These are phyloP conservation scores for Ictalurus punctatus DNA, from an alignment of 2,113 vertebrate genomes.

Conservation along the genomic window DNA sequence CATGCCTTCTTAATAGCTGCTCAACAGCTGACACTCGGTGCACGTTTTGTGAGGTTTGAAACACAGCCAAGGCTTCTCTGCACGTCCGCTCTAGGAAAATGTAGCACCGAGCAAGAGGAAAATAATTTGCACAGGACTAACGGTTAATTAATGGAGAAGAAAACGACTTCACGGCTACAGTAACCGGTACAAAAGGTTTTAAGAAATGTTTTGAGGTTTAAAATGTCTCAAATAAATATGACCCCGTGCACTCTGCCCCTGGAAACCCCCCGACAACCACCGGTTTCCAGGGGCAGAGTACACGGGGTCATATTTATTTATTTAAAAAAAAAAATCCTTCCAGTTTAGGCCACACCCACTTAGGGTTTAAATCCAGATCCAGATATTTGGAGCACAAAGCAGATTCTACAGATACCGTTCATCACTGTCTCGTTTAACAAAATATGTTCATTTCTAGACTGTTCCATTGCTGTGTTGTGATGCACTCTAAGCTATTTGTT, in stretches of 20 bases:
- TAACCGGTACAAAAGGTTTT: background rate
- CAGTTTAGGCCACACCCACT: background rate
- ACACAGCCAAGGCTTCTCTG: background rate
- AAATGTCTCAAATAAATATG: background rate
- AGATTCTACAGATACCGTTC: background rate
- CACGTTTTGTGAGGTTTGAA: background rate
- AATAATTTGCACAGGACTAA: background rate
- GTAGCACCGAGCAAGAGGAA: background rate
- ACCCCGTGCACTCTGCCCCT: too few species aligned
- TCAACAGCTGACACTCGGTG: background rate
- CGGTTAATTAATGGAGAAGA: conserved; percentile 2
- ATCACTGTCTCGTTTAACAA: background rate
- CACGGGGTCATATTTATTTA: background rate
- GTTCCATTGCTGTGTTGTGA: background rate
- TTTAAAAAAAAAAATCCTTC: background rate
- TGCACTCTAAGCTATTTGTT: background rate
- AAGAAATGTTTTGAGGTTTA: background rate
- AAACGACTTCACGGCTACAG: background rate
- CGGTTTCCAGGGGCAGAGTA: background rate
- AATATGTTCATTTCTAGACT: background rate
- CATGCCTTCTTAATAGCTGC: background rate
- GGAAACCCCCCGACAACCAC: too few species aligned
- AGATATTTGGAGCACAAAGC: background rate
- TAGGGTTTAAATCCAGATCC: background rate
- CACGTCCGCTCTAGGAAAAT: background rate